These are phyloP conservation scores for Eilema caniola DNA, from an alignment of 2,888 invertebrate species.

Conservation along the genomic window DNA sequence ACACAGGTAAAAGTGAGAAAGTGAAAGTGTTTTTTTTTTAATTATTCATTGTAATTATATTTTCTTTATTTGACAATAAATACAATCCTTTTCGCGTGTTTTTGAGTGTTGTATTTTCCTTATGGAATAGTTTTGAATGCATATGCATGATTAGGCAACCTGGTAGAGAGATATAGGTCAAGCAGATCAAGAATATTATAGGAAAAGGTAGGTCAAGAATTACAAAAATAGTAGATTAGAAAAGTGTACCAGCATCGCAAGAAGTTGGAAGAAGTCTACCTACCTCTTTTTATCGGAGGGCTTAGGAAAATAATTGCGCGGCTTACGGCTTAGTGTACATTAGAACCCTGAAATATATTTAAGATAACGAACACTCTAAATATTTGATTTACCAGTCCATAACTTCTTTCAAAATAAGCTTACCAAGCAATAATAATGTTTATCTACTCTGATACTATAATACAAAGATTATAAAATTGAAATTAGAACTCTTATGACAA, in stretches of 20 bases:
- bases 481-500: too few species aligned
- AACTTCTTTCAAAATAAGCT: conserved; percentile 39
- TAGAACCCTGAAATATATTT: too few species aligned
- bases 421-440: conserved; percentile 50
- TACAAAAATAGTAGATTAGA: not conserved
- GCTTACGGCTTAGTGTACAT: too few species aligned
- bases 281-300: too few species aligned
- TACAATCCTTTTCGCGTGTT: too few species aligned
- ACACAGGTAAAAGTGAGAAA: not conserved
- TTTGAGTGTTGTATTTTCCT: not conserved
- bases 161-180: not conserved
- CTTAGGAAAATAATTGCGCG: too few species aligned
- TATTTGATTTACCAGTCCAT: not conserved
- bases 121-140: not conserved
- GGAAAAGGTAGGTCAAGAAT: not conserved
- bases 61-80: too few species aligned
- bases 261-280: not conserved
- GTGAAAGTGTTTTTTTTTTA: not conserved
- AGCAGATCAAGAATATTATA: not conserved
- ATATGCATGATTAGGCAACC: not conserved
- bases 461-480: too few species aligned
- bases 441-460: too few species aligned
- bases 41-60: too few species aligned
- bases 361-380: too few species aligned
- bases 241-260: not conserved